phyloP scores from a whole-genome alignment of 2,888 invertebrate species.

The Tolmerus cingulatus region DNA sequence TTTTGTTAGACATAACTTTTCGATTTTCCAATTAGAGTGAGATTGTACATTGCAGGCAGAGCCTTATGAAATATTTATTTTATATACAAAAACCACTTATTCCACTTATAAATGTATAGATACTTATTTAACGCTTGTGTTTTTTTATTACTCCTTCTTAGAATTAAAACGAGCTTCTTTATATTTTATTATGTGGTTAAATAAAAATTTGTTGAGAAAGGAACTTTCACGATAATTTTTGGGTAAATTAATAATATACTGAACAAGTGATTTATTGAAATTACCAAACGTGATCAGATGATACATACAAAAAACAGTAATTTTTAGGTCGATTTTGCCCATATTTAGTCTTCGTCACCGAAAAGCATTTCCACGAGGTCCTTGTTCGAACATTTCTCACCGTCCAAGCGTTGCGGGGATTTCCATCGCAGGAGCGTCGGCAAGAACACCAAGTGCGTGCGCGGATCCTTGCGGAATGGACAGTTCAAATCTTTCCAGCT shows the following conservation, averaged over 20 bases:
- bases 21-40: neutral
- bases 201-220: too few species aligned
- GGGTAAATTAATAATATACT: neutral
- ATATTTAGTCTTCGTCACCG: slow-evolving; percentile 71
- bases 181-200: neutral
- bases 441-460: slow-evolving; percentile 76
- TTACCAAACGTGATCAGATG: neutral
- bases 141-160: neutral
- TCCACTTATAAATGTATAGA: neutral
- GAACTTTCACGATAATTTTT: neutral
- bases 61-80: neutral
- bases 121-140: neutral
- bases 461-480: slow-evolving; percentile 79
- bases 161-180: neutral
- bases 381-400: slow-evolving; percentile 76
- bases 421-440: slow-evolving; percentile 86
- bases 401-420: slow-evolving; percentile 79
- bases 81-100: neutral
- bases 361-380: slow-evolving; percentile 83
- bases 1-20: neutral
- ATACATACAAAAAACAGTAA: neutral
- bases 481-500: slow-evolving; percentile 88
- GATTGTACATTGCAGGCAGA: neutral
- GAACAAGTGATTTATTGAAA: neutral
- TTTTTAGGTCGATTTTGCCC: neutral